These are phyloP conservation scores for Rallus limicola DNA, from an alignment of 2,113 vertebrate genomes.

Conservation along the genomic window DNA sequence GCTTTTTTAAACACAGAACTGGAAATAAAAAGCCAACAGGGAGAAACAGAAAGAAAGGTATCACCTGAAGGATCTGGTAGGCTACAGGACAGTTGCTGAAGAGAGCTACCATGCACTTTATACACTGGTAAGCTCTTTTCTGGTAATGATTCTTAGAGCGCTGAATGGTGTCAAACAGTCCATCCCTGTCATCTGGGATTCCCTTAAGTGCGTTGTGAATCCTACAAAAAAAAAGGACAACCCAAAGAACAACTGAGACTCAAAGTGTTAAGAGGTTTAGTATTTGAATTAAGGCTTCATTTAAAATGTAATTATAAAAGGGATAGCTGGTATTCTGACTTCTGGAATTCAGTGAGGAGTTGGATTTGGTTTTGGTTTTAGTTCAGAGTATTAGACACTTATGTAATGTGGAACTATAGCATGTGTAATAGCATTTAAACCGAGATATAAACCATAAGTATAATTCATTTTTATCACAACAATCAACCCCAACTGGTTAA, in stretches of 20 bases:
- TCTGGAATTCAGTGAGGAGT: background rate
- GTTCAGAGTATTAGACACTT: background rate
- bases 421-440: no score
- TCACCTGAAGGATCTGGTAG: slow-evolving; percentile 98
- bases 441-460: background rate
- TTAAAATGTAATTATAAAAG: background rate
- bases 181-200: slow-evolving; percentile 97
- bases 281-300: background rate
- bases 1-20: background rate
- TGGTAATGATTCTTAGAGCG: slow-evolving; percentile 99
- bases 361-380: background rate
- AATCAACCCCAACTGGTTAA: background rate
- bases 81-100: slow-evolving; percentile 99
- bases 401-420: no score
- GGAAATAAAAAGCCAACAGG: background rate
- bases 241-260: background rate
- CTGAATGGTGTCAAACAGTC: slow-evolving; percentile 98
- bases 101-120: slow-evolving; percentile 99
- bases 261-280: background rate
- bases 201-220: slow-evolving; percentile 99
- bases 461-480: background rate
- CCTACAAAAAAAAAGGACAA: slow-evolving; percentile 69
- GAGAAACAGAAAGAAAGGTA: background rate
- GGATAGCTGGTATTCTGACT: background rate
- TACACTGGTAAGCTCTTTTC: slow-evolving; percentile 98